Evolutionary conservation across 2,888 invertebrate species (phyloP), one percentile per base, ranked within the genome.

Genomic region (Congeria kusceri): DNA sequence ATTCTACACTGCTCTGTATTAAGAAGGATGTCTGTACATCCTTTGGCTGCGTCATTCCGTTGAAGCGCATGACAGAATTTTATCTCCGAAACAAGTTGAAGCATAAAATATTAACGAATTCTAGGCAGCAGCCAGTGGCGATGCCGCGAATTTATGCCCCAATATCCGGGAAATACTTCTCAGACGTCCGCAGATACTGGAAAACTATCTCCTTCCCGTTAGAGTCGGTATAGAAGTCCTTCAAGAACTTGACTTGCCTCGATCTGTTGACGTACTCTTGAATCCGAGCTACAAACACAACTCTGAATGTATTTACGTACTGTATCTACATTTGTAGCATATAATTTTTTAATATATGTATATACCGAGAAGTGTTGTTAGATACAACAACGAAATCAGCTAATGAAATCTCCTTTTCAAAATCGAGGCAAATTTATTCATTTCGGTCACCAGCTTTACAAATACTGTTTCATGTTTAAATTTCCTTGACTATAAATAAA

Each of bases 81-180:
- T 25, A 78, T 70, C 47, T 78, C 78, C 18, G 73, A 70, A 1
- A 69, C 44, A 5, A 78, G 13, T 27, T 78, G 78, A 18, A 78
- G 46, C 15, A 78, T 20, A 20, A 79, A 79, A 79, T 56, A 53
- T 79, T 74, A n/a, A 62, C 58, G 56, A 79, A 79, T 7, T 20
- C 66, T 23, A 66, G 47, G 9, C 49, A 53, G 0, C 74, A 39
- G 11, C 79, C 79, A 18, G 69, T 74, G 9, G 78, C 78, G 18
- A 78, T 69, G n/a, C 78, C 78, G 3, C 44, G 69, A 11, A 78
- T 70, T 65, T 78, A 73, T n/a, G 56, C 47, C 39, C 73, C 69
- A 20, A 78, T 74, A 9, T 78, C 49, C 13, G 73, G 73, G 39
- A 69, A 61, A 20, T 53, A 66, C 18, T 63, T n/a, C 23, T 66